Conservation (phyloP, 2,113 vertebrate species). For the Mesembrinibis cayennensis region DNA sequence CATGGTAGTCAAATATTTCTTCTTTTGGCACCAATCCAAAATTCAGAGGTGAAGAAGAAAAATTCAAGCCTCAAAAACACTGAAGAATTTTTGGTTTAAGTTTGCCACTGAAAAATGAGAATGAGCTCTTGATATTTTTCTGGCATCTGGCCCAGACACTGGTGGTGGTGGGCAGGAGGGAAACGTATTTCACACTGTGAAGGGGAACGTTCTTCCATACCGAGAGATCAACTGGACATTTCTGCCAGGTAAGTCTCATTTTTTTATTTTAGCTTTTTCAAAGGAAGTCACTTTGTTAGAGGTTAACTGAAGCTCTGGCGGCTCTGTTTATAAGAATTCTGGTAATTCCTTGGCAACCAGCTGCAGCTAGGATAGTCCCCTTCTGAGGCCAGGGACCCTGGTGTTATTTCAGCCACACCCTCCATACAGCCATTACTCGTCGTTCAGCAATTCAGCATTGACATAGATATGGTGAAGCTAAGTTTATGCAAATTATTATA, state of each 20-base stretch:
- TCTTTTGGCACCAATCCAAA: background rate
- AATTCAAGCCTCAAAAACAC: fast-evolving
- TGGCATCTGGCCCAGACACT: background rate
- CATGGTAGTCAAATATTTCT: background rate
- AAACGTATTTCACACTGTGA: background rate
- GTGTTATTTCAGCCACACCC: background rate
- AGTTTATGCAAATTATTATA: background rate
- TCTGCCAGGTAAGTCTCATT: background rate
- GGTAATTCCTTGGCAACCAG: background rate
- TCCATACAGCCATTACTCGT: background rate
- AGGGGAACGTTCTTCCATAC: background rate
- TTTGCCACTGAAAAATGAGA: background rate
- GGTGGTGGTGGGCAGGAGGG: background rate
- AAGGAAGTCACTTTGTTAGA: background rate
- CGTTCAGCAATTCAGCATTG: background rate
- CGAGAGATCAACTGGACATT: background rate
- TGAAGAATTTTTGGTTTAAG: background rate
- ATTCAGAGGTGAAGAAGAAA: background rate
- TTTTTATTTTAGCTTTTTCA: background rate
- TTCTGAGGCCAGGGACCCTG: background rate
- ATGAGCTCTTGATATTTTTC: background rate
- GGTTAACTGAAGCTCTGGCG: background rate
- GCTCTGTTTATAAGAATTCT: background rate
- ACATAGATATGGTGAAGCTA: background rate
- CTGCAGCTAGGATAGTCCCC: background rate